Conservation (phyloP, 2,797 vertebrate genomes). For the Pangasius krempfi region DNA sequence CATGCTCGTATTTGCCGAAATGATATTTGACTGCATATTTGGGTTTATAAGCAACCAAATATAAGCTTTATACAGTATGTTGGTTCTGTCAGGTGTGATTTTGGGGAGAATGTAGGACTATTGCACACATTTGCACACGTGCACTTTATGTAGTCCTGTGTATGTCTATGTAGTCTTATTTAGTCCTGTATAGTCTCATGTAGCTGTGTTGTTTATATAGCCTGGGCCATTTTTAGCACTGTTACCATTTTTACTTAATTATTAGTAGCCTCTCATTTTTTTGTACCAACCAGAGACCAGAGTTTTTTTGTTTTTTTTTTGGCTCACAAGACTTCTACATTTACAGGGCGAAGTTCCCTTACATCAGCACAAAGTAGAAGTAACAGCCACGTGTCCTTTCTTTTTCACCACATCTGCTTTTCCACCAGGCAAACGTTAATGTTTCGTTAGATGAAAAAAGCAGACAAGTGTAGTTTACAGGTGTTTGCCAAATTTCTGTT, state of each 20-base stretch:
- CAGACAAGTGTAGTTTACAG: neutral
- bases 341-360: neutral
- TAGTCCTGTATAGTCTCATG: too few relatives aligned
- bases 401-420: neutral
- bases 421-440: neutral
- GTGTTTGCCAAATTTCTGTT: neutral
- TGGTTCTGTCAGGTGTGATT: neutral
- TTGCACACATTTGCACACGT: too few relatives aligned
- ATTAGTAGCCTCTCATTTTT: neutral
- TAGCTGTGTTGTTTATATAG: too few relatives aligned
- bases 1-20: neutral
- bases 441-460: neutral
- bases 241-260: neutral
- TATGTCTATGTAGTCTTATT: too few relatives aligned
- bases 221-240: too few relatives aligned
- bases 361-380: neutral
- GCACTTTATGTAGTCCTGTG: too few relatives aligned
- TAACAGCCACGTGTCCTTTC: neutral
- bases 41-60: neutral
- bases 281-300: neutral
- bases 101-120: neutral
- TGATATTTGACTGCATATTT: neutral
- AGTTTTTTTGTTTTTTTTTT: neutral
- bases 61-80: neutral
- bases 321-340: neutral